phyloP scores from a whole-genome alignment of 1,140 invertebrate genomes.

The Drosophila littoralis region DNA sequence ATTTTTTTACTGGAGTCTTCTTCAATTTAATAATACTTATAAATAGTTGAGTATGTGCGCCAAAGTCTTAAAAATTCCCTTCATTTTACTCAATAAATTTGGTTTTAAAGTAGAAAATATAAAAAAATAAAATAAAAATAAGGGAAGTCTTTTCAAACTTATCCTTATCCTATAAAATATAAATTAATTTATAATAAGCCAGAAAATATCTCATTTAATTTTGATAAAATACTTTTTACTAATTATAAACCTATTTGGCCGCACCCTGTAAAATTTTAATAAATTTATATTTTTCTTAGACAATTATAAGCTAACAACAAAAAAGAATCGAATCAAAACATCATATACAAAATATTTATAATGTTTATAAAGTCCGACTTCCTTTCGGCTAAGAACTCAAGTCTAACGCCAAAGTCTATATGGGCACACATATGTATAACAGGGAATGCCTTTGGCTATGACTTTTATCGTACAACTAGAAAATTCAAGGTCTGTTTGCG shows the following conservation, averaged over 20 bases:
- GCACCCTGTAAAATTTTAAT: too few relatives aligned
- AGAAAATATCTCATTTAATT: too few relatives aligned
- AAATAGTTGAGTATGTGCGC: background rate
- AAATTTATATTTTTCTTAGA: background rate
- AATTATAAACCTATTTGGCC: too few relatives aligned
- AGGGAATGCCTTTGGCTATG: conserved; percentile 5
- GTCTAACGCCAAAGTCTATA: background rate
- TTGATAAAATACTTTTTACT: too few relatives aligned
- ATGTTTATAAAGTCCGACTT: too few relatives aligned
- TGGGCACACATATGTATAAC: background rate
- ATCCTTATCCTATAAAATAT: too few relatives aligned
- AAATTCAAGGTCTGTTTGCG: conserved; percentile 20
- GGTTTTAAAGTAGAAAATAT: background rate
- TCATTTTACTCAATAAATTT: background rate
- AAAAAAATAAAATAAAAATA: too few relatives aligned
- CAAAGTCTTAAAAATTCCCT: background rate
- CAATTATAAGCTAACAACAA: background rate
- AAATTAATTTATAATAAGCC: too few relatives aligned
- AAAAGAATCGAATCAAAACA: too few relatives aligned
- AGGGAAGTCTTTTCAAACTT: too few relatives aligned
- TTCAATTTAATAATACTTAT: conserved; percentile 12
- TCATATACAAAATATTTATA: too few relatives aligned
- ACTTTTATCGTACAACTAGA: conserved; percentile 32
- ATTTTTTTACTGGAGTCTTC: conserved; percentile 7
- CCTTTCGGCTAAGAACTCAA: too few relatives aligned